Evolutionary conservation across 2,797 vertebrate genomes (phyloP), one percentile per base, ranked within the genome.

Genomic region (Enteromius trimaculatus): DNA sequence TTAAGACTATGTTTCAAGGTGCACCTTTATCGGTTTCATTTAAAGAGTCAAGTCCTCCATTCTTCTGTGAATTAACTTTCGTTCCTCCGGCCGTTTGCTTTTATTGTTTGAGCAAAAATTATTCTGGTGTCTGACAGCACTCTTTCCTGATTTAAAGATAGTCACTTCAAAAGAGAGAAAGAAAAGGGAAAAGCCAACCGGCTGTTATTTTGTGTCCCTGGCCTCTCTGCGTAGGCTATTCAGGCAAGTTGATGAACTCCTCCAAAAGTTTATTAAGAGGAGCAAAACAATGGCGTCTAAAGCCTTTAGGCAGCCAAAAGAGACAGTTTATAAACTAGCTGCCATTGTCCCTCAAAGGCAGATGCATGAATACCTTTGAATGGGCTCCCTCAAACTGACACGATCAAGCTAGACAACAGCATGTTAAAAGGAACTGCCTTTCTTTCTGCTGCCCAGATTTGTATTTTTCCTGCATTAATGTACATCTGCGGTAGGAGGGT

Each of bases 181-280:
- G 87, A 83, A 86, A 92, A 88, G 87, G 85, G 86, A 85, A 62
- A 17, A 82, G 82, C 92, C 88, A 91, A 90, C 93, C 88, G 92
- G 95, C 94, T 95, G 92, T 95, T 95, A 92, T 94, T 95, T 89
- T 91, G 89, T 88, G 90, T 93, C 92, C 93, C 94, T 94, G 94
- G 95, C 96, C 95, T 94, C 94, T 92, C 94, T 93, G 92, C 93
- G 91, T 96, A 95, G 95, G 92, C 95, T 92, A 95, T 95, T 97
- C 94, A 96, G 93, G 93, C 90, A 92, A 95, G 94, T 96, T 97
- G 96, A 98, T 98, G 95, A 97, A 98, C 97, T 98, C 96, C 94
- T 96, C 96, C 94, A 96, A 96, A 97, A 96, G 97, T 98, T 97
- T 97, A 97, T 97, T 97, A 97, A 97, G 96, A 95, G 94, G 88